Percentiles rank a stretch among this genome's conserved stretches.
Evolutionary conservation across 2,113 vertebrate species (phyloP).

Genomic region (Silurus meridionalis): DNA sequence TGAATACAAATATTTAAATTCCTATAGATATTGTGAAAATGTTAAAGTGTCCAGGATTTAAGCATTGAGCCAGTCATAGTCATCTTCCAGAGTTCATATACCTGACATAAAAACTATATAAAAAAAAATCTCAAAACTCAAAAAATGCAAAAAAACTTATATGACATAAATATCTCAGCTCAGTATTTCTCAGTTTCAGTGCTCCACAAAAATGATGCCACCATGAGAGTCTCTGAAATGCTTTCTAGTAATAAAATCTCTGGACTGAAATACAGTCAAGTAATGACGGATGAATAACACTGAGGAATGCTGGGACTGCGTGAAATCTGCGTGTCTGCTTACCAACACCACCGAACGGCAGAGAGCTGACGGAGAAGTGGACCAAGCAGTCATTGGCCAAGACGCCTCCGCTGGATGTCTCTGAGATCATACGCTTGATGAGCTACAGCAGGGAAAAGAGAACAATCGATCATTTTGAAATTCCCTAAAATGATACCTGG

Average conservation of each 20-base stretch:
- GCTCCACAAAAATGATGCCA: neutral
- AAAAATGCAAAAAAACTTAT: neutral
- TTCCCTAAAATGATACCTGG: neutral
- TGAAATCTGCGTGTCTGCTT: conserved; percentile 52
- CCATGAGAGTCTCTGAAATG: neutral
- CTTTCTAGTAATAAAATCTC: neutral
- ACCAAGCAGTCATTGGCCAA: conserved; percentile 84
- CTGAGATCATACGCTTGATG: conserved; percentile 73
- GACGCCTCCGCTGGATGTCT: conserved; percentile 86
- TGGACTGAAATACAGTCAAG: neutral
- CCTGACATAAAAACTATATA: too few relatives aligned
- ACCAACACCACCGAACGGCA: conserved; percentile 93
- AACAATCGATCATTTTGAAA: neutral
- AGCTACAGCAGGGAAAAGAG: conserved; percentile 65
- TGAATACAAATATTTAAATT: neutral
- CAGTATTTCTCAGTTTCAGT: neutral
- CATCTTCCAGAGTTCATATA: neutral
- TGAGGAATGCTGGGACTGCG: neutral
- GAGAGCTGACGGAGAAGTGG: conserved; percentile 72
- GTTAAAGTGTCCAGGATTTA: neutral
- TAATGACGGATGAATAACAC: neutral
- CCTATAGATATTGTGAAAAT: neutral
- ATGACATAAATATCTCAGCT: neutral
- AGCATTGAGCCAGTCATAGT: neutral
- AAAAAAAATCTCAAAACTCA: neutral